Conservation (phyloP, 1,140 invertebrate species). For the Paralvinella palmiformis region DNA sequence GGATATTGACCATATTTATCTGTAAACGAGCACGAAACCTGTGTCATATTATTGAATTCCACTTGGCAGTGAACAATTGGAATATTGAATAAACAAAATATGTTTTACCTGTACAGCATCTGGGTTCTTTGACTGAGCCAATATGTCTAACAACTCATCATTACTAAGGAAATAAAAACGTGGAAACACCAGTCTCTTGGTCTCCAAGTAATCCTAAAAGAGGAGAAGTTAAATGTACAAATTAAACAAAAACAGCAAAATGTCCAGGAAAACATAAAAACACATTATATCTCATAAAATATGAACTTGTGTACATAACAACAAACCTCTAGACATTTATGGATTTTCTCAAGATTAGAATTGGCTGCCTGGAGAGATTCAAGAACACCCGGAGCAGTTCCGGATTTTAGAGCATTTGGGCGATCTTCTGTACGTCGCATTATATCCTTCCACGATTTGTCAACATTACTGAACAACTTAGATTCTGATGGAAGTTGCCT, state of each 20-base stretch:
- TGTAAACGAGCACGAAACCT: no score
- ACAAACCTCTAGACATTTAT: constrained; percentile 46
- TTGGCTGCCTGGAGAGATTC: constrained; percentile 44
- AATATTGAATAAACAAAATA: no score
- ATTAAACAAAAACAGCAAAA: not conserved
- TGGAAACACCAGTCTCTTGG: constrained; percentile 46
- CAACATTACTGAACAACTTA: constrained; percentile 70
- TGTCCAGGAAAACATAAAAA: not conserved
- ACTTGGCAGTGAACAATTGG: no score
- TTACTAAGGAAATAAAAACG: constrained; percentile 50
- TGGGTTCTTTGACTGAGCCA: constrained; percentile 66
- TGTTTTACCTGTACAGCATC: constrained; percentile 60
- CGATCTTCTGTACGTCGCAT: constrained; percentile 55
- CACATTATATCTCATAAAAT: not conserved
- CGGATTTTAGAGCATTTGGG: constrained; percentile 47
- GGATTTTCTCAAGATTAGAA: constrained; percentile 46
- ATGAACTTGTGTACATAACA: not conserved
- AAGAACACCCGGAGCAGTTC: constrained; percentile 44
- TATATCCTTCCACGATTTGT: constrained; percentile 80
- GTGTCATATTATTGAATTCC: no score
- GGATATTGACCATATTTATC: no score
- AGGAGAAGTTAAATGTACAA: not conserved
- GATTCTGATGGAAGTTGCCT: constrained; percentile 74
- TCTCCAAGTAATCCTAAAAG: constrained; percentile 46
- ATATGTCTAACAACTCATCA: constrained; percentile 47